Evolutionary conservation across 2,113 vertebrate species (phyloP).

Genomic region (Nannospalax galili): DNA sequence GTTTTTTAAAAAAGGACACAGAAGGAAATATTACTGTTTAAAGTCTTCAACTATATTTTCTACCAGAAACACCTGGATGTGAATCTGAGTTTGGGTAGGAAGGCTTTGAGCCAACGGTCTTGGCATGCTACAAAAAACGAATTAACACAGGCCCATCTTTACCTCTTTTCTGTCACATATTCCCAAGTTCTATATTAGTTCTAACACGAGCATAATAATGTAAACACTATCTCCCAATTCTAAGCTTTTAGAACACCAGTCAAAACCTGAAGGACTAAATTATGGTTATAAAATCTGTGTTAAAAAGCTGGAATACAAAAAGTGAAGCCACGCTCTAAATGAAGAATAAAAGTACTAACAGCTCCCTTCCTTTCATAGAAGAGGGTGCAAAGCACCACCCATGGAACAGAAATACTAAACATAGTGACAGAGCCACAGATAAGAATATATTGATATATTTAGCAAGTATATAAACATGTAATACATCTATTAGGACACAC

Average conservation of each 20-base stretch:
- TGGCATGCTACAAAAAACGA: neutral
- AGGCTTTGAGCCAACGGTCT: neutral
- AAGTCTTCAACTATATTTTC: neutral
- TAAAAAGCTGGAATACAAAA: neutral
- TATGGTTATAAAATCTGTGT: slow-evolving; percentile 5
- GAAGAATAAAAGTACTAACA: neutral
- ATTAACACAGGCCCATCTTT: neutral
- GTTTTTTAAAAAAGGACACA: neutral
- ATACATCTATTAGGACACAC: neutral
- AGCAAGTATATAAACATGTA: neutral
- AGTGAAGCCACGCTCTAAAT: neutral
- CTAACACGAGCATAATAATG: neutral
- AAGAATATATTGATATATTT: neutral
- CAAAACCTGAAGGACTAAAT: slow-evolving; percentile 29
- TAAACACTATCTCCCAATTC: slow-evolving; percentile 32
- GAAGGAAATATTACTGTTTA: neutral
- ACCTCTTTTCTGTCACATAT: neutral
- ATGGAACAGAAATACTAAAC: slow-evolving; percentile 18
- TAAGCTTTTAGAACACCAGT: neutral
- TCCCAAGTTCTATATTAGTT: neutral
- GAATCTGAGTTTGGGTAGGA: neutral
- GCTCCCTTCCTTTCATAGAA: neutral
- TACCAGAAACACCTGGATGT: neutral
- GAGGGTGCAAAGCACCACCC: neutral
- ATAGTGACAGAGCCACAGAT: neutral